These are phyloP conservation scores for Pissodes strobi DNA, from an alignment of 1,140 invertebrate species.

Conservation along the genomic window DNA sequence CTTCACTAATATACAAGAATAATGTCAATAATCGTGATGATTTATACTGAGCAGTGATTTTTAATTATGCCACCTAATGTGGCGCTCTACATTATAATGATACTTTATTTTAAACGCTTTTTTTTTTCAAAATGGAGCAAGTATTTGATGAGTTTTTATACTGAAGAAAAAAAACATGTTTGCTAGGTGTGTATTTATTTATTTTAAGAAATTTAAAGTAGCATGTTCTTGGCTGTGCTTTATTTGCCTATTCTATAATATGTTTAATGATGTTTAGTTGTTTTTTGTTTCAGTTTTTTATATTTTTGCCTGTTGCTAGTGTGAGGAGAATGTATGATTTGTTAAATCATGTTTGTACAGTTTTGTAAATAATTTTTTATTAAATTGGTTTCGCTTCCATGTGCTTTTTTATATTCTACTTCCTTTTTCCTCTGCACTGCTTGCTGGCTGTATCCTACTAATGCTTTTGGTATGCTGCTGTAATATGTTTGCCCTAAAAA, in stretches of 20 bases:
- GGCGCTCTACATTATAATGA: too few relatives aligned
- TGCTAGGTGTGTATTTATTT: neutral
- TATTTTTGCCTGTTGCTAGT: constrained; percentile 7
- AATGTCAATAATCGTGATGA: too few relatives aligned
- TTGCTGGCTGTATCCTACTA: constrained; percentile 20
- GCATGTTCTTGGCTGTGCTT: neutral
- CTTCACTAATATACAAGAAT: too few relatives aligned
- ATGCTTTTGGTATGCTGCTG: constrained; percentile 21
- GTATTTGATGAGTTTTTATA: too few relatives aligned
- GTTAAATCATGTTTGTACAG: constrained; percentile 1
- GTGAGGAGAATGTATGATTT: constrained; percentile 1
- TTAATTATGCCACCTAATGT: too few relatives aligned
- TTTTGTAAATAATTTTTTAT: constrained; percentile 20
- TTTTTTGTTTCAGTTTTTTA: neutral
- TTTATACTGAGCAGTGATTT: too few relatives aligned
- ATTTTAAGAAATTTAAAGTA: neutral
- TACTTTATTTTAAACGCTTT: too few relatives aligned
- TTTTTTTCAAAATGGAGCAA: too few relatives aligned
- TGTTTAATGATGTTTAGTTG: neutral
- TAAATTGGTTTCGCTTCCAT: constrained; percentile 16
- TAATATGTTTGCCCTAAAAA: too few relatives aligned
- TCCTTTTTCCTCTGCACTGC: constrained; percentile 17
- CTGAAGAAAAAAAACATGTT: too few relatives aligned
- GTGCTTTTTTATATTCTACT: constrained; percentile 16
- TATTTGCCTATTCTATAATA: neutral